Conservation (phyloP, 2,113 vertebrate genomes). For the Thunnus maccoyii region DNA sequence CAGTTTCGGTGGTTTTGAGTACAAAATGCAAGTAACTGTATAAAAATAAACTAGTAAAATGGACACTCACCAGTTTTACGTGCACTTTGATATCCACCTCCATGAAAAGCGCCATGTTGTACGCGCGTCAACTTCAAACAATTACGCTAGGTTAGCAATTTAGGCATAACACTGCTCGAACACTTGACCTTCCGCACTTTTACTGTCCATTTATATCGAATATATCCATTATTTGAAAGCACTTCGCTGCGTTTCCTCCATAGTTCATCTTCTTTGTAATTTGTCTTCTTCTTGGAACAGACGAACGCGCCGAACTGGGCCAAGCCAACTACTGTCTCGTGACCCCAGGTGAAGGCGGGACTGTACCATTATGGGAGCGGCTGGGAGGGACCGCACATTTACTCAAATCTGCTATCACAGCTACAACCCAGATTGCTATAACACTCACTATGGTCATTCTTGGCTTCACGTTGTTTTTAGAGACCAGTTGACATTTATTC, state of each 20-base stretch:
- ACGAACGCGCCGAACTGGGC: neutral
- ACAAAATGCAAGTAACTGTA: too few species aligned
- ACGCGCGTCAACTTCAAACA: neutral
- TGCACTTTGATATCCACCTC: neutral
- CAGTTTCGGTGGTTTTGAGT: too few species aligned
- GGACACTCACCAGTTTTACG: neutral
- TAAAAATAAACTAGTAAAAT: neutral
- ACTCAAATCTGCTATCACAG: too few species aligned
- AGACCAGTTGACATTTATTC: too few species aligned
- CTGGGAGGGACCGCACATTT: neutral
- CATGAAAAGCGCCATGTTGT: neutral
- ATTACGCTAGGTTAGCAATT: neutral
- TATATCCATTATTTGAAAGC: neutral
- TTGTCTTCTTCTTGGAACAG: neutral
- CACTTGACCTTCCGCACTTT: neutral
- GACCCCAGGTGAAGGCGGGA: neutral
- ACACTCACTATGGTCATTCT: too few species aligned
- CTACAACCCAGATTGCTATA: too few species aligned
- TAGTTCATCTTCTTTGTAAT: neutral
- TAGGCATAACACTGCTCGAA: neutral
- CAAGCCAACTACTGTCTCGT: neutral
- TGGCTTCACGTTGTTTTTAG: too few species aligned
- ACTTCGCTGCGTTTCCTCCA: neutral
- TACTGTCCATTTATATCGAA: neutral
- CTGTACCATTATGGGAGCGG: slow-evolving; percentile 2